Base-by-base conservation (phyloP, 2,888 invertebrate genomes). In the Autographa gamma region DNA sequence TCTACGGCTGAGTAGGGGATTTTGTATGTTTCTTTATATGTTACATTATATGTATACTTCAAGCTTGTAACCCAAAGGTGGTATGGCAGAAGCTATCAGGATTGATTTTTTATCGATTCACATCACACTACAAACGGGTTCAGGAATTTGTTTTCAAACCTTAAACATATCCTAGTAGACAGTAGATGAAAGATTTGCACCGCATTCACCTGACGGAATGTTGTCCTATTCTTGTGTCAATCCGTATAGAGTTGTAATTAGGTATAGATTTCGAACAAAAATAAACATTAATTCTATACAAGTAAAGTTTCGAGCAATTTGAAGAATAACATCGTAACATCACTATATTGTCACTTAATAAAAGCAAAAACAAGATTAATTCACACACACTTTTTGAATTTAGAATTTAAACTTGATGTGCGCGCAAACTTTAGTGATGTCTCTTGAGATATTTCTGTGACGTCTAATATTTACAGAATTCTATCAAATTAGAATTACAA, bases 1-100 rank as follows among this genome's bases (percentile, higher is more conserved):
- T 77, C 67, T 72, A 7, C 54, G 54, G 76, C 76, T 68, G 76
- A 78, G 72, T 77, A 69, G 64, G 74, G 77, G 76, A 69, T 75
- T 67, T 25, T 58, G 54, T 69, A 60, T 73, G 59, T 60, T 66
- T 52, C 48, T 48, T 48, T 38, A 64, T 52, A 48, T 68, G 18
- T 19, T 68, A 43, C 60, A 48, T 48, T 48, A 69, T 52, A 34
- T 68, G 25, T 19, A 16, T 14, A 32, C 19, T 67, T 56, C n/a
- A 54, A 9, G 32, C n/a, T 13, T 19, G n/a, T 14, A n/a, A 32
- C 11, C 25, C 25, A 2, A 11, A 31, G 14, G 8, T 19, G 58
- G 41, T 14, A 6, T 9, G 32, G 59, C 18, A 16, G n/a, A 5
- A 9, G 25, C 34, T 38, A 48, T 16, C 56, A 60, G 52, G 48